A percentile compares a stretch with the other conserved stretches of the same genome.
These are phyloP conservation scores for Rhizoglyphus robini DNA, from an alignment of 1,140 invertebrate species.

Conservation along the genomic window DNA sequence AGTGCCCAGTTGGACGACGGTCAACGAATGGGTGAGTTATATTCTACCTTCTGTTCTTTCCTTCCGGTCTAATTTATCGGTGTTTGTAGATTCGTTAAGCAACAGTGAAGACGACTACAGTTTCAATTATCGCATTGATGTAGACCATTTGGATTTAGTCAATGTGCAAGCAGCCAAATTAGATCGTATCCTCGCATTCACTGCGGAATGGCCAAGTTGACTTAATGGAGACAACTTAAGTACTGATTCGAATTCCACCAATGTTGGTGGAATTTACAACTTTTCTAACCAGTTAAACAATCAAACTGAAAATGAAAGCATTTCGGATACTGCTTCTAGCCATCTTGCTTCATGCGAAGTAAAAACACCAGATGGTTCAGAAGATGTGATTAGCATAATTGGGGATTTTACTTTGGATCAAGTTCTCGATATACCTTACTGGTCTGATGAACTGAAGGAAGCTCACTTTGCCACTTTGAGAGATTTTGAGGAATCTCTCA, in stretches of 20 bases:
- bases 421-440: constrained; percentile 17
- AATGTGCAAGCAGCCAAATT: background rate
- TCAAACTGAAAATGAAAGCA: too few species aligned
- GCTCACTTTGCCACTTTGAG: constrained; percentile 23
- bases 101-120: background rate
- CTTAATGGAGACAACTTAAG: constrained; percentile 20
- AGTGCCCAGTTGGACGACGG: too few species aligned
- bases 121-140: background rate
- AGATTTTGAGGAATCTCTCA: constrained; percentile 51
- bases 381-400: too few species aligned
- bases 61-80: too few species aligned
- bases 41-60: too few species aligned
- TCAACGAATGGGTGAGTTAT: too few species aligned
- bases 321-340: too few species aligned
- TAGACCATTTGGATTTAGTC: background rate
- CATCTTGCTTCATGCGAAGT: too few species aligned
- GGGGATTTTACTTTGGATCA: constrained; percentile 40
- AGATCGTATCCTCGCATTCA: constrained; percentile 17
- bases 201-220: constrained; percentile 29
- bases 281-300: too few species aligned
- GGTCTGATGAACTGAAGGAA: constrained; percentile 14
- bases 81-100: background rate
- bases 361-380: too few species aligned
- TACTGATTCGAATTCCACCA: background rate
- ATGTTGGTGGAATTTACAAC: background rate